phyloP scores from a whole-genome alignment of 2,888 invertebrate genomes.

The Belgica antarctica region DNA sequence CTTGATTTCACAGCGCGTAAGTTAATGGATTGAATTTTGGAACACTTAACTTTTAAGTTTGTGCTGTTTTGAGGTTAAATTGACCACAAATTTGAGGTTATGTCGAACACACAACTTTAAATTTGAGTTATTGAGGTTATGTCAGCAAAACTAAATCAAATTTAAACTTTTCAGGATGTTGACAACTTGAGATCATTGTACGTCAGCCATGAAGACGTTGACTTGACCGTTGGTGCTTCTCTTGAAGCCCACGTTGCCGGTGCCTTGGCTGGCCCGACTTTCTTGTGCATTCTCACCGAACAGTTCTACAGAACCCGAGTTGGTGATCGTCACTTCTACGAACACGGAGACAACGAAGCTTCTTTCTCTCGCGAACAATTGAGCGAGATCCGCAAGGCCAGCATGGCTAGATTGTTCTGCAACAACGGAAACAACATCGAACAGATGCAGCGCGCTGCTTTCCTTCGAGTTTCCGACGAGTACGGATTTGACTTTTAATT shows the following conservation, averaged over 20 bases:
- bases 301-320: slow-evolving; percentile 83
- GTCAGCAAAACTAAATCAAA: not conserved
- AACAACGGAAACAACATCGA: slow-evolving; percentile 72
- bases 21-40: no score
- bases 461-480: slow-evolving; percentile 62
- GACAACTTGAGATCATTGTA: slow-evolving; percentile 64
- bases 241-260: slow-evolving; percentile 74
- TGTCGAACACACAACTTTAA: not conserved
- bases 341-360: slow-evolving; percentile 62
- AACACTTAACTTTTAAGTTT: not conserved
- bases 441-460: slow-evolving; percentile 67
- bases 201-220: slow-evolving; percentile 75
- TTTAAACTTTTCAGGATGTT: slow-evolving; percentile 59
- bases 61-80: not conserved
- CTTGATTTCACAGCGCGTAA: slow-evolving; percentile 60
- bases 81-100: no score
- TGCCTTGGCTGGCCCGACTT: slow-evolving; percentile 80
- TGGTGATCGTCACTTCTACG: slow-evolving; percentile 85
- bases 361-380: slow-evolving; percentile 73
- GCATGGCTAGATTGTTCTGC: slow-evolving; percentile 74
- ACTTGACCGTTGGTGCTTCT: slow-evolving; percentile 80
- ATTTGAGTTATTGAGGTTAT: not conserved
- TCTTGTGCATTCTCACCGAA: slow-evolving; percentile 80
- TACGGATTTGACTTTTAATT: slow-evolving; percentile 51
- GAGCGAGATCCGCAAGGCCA: slow-evolving; percentile 71